Evolutionary conservation across 2,888 invertebrate species (phyloP), one percentile per base, ranked within the genome.

Genomic region (Halictus quadricinctus): DNA sequence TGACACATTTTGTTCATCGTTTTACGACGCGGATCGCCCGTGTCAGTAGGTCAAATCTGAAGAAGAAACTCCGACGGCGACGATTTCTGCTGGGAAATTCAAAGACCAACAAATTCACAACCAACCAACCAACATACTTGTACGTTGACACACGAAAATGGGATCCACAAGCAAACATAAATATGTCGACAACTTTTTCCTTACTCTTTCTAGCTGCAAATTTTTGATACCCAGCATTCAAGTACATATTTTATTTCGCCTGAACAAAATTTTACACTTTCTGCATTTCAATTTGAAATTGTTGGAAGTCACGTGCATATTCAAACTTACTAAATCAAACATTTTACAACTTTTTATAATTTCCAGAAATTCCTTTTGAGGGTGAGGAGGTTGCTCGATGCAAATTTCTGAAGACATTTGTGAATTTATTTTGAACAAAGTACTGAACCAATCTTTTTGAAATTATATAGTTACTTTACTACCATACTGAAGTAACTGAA

Each of bases 41-140:
- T 83, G 76, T 76, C 60, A 85, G 60, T 80, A 66, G 85, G 85
- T 85, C 83, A 80, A 75, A 72, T 64, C 48, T 48, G 50, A 60
- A 60, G 25, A 60, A 60, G 60, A 60, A 25, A 25, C 60, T 60
- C 25, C 25, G 25, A 60, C 60, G 60, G n/a, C 25, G 60, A 60
- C 60, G 25, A 60, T 60, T 21, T 60, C 54, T 54, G 54, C 54
- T 54, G 10, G 54, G 54, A 54, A 54, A 54, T 54, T 54, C 21
- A 54, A 54, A 54, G 21, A 54, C 50, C 15, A 54, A 54, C 50
- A 21, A 21, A 21, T 54, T 54, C 21, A 21, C 50, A 7, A 50
- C 7, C 50, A 21, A 54, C 21, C 50, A 21, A 21, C 50, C 50
- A 21, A 54, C 21, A 54, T 54, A 21, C 50, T 0, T 21, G 21